Conservation (phyloP, 2,113 vertebrate species). For the Cyphomyrus plagiostoma region DNA sequence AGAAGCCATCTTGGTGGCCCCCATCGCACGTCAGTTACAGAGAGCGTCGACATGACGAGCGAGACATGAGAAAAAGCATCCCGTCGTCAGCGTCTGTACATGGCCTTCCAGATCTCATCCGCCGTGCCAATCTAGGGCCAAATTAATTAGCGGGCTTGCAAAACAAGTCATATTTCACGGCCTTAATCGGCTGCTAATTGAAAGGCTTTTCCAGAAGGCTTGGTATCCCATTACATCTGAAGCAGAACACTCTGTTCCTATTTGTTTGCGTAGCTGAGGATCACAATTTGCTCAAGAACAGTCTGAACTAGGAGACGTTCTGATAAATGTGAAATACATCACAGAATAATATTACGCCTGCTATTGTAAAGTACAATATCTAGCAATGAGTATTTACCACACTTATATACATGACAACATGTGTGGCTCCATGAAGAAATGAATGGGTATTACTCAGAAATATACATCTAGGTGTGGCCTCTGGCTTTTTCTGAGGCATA, state of each 20-base stretch:
- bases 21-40: background rate
- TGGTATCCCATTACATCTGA: background rate
- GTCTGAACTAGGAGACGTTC: background rate
- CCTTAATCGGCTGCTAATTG: constrained; percentile 14
- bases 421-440: background rate
- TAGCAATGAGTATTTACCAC: background rate
- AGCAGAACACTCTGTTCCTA: background rate
- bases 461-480: background rate
- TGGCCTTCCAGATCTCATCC: background rate
- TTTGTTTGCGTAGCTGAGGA: background rate
- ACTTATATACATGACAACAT: background rate
- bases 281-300: background rate
- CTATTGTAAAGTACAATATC: background rate
- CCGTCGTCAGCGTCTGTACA: background rate
- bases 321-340: background rate
- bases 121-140: background rate
- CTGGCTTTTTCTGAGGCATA: background rate
- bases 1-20: background rate
- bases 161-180: background rate
- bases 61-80: background rate
- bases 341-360: background rate
- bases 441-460: background rate
- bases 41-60: background rate
- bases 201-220: background rate
- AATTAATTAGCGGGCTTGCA: constrained; percentile 6